Evolutionary conservation across 1,140 invertebrate species (phyloP), one percentile per base, ranked within the genome.

Genomic region (Gryon sp.): DNA sequence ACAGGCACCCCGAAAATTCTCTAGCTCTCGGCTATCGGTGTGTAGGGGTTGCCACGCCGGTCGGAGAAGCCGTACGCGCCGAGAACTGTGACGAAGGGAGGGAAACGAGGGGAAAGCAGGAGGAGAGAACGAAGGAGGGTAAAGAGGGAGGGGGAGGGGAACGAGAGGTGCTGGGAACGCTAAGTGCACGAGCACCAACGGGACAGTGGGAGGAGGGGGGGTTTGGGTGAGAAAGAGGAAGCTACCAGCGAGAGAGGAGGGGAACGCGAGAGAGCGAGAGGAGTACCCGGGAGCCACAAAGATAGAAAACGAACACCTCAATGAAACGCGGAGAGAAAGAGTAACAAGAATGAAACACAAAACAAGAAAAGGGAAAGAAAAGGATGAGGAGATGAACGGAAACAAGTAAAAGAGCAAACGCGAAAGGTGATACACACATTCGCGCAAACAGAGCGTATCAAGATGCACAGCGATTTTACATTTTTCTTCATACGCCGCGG

Each of bases 1-100:
- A 87, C 85, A 83, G 80, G 81, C 84, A 82, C 74, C 77, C 83
- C 83, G 78, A 86, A 87, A 86, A 83, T 86, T 82, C 69, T 53
- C 68, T 69, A 76, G 73, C 73, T 76, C 73, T 69, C 57, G 65
- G 73, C 59, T 76, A 52, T 69, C 65, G 63, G 55, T 65, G 46
- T 76, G 57, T 50, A 57, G 65, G 65, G 63, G 57, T 69, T 63
- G 63, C 73, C 57, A 63, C 73, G 55, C 53, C 34, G 46, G 20
- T 60, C 36, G 63, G 40, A 65, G 73, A 62, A 69, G 65, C 48
- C 34, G 69, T 43, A 59, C 45, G 45, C 40, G 57, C 46, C 40
- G 55, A 41, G 45, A 30, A 40, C 43, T 40, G 45, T 14, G 55
- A 46, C 46, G 48, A 34, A n/a, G 32, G 19, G 18, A 20, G 36